These are phyloP conservation scores for Probaryconus sp. DNA, from an alignment of 1,140 invertebrate genomes.

Conservation along the genomic window DNA sequence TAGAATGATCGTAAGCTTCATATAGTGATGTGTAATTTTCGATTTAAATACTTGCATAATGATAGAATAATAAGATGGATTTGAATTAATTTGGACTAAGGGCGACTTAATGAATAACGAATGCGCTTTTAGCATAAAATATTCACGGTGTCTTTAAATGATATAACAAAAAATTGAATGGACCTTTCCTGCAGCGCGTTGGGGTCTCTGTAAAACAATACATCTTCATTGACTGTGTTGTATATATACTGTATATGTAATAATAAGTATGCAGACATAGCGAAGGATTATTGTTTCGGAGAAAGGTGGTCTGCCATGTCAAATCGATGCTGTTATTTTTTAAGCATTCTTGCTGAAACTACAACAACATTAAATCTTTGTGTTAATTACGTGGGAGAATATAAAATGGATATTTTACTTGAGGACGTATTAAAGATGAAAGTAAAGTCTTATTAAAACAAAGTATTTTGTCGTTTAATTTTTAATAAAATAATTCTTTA, in stretches of 20 bases:
- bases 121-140: constrained; percentile 22
- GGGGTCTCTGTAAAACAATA: constrained; percentile 41
- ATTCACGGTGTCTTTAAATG: constrained; percentile 16
- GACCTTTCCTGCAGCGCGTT: constrained; percentile 13
- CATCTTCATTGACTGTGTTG: constrained; percentile 52
- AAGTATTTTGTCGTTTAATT: no score
- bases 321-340: constrained; percentile 33
- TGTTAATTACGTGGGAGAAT: no score
- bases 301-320: constrained; percentile 59
- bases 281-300: constrained; percentile 67
- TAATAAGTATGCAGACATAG: constrained; percentile 65
- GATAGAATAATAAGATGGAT: no score
- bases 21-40: no score
- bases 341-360: constrained; percentile 11
- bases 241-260: constrained; percentile 50
- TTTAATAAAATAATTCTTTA: no score
- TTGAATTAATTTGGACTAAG: constrained; percentile 32
- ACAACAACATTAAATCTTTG: no score
- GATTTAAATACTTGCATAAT: no score
- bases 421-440: no score
- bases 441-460: no score
- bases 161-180: constrained; percentile 38
- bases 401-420: no score
- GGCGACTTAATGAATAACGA: constrained; percentile 18
- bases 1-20: no score